These are phyloP conservation scores for Pachydiplax longipennis DNA, from an alignment of 2,888 invertebrate species.

Conservation along the genomic window DNA sequence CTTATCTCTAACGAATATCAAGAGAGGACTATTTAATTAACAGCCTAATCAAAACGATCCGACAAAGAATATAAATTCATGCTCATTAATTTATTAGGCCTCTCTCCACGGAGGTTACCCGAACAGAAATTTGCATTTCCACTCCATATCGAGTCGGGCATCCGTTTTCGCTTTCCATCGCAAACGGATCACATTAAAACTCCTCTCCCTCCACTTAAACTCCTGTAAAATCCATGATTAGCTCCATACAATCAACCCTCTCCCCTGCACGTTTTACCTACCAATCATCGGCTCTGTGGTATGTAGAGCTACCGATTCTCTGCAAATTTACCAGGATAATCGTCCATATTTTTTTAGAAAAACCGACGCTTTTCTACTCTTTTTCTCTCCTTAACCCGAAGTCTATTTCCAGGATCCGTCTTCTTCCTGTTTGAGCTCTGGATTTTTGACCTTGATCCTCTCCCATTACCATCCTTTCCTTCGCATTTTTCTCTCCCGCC, in stretches of 20 bases:
- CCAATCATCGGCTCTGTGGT: conserved; percentile 31
- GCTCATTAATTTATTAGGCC: conserved; percentile 22
- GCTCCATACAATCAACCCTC: background rate
- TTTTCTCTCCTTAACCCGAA: background rate
- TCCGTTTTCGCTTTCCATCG: conserved; percentile 38
- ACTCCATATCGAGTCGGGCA: background rate
- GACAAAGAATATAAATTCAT: conserved; percentile 25
- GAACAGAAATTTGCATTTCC: conserved; percentile 7
- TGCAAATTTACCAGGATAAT: background rate
- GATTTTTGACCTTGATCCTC: background rate
- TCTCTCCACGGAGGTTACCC: background rate
- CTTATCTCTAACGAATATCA: background rate
- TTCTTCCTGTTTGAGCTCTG: background rate
- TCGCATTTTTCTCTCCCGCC: background rate
- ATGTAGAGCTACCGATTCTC: background rate
- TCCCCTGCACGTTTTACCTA: conserved; percentile 28
- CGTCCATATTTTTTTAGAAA: background rate
- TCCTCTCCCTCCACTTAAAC: background rate
- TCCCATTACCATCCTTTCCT: background rate
- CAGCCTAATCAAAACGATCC: conserved; percentile 20
- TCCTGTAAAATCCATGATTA: background rate
- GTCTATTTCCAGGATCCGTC: background rate
- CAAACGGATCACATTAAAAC: conserved; percentile 16
- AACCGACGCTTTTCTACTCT: background rate
- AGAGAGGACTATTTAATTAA: conserved; percentile 6